Evolutionary conservation across 2,113 vertebrate species (phyloP).

Genomic region (Lucifuga dentata): DNA sequence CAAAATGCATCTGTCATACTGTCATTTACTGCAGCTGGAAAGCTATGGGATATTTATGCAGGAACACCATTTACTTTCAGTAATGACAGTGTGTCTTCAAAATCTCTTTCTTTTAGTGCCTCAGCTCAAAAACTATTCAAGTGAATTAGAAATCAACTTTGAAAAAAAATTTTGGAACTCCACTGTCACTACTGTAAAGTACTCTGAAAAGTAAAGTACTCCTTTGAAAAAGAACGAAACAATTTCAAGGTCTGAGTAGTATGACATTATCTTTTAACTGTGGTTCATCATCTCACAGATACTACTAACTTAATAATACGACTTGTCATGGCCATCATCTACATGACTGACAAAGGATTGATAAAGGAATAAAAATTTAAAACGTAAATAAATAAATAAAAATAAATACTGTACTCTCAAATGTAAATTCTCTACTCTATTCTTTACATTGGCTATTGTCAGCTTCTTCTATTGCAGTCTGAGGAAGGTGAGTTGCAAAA

Average conservation of each 20-base stretch:
- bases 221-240: conserved; percentile 18
- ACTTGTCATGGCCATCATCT: neutral
- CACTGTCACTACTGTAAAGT: neutral
- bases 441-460: too few species aligned
- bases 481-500: too few species aligned
- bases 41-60: conserved; percentile 3
- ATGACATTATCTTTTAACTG: conserved; percentile 3
- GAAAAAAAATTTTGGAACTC: neutral
- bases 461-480: too few species aligned
- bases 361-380: neutral
- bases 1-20: conserved; percentile 20
- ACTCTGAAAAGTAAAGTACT: neutral
- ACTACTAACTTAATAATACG: neutral
- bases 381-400: too few species aligned
- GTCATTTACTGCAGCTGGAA: conserved; percentile 17
- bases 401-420: too few species aligned
- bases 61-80: conserved; percentile 4
- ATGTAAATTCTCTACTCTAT: too few species aligned
- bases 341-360: neutral
- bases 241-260: neutral
- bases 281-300: neutral
- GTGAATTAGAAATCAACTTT: conserved; percentile 12
- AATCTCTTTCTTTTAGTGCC: neutral
- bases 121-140: conserved; percentile 5
- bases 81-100: neutral